phyloP scores from a whole-genome alignment of 2,888 invertebrate genomes.

The Resseliella maxima region DNA sequence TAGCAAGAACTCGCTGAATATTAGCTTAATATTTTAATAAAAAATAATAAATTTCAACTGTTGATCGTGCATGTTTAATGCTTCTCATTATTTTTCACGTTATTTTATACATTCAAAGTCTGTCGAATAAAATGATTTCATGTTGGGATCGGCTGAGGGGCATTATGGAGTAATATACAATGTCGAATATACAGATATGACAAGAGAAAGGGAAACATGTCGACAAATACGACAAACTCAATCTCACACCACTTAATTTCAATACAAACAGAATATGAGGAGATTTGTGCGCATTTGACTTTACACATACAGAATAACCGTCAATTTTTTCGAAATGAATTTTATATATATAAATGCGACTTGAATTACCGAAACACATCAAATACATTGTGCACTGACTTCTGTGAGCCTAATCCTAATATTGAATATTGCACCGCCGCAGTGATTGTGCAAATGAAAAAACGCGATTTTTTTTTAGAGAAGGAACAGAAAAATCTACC shows the following conservation, averaged over 20 bases:
- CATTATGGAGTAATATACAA: too few relatives aligned
- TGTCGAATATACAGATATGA: not conserved
- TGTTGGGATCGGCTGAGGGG: not conserved
- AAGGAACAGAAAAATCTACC: slow-evolving; percentile 27
- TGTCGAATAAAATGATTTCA: not conserved
- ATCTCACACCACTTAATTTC: slow-evolving; percentile 2
- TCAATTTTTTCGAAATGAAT: not conserved
- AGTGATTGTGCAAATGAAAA: slow-evolving; percentile 54
- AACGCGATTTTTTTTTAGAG: not conserved
- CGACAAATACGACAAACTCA: not conserved
- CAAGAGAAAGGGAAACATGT: not conserved
- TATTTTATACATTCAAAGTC: not conserved
- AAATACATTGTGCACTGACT: not conserved
- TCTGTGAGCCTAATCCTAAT: slow-evolving; percentile 41
- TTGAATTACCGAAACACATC: not conserved
- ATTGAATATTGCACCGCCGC: slow-evolving; percentile 57
- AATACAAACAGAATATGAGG: not conserved
- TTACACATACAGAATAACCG: not conserved
- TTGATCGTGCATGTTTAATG: not conserved
- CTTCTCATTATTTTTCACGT: not conserved
- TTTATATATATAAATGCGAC: not conserved
- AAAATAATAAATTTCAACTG: not conserved
- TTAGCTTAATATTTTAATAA: slow-evolving; percentile 43
- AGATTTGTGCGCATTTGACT: slow-evolving; percentile 17
- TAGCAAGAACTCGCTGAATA: slow-evolving; percentile 42